These are phyloP conservation scores for Ischnura elegans DNA, from an alignment of 2,888 invertebrate genomes.

Conservation along the genomic window DNA sequence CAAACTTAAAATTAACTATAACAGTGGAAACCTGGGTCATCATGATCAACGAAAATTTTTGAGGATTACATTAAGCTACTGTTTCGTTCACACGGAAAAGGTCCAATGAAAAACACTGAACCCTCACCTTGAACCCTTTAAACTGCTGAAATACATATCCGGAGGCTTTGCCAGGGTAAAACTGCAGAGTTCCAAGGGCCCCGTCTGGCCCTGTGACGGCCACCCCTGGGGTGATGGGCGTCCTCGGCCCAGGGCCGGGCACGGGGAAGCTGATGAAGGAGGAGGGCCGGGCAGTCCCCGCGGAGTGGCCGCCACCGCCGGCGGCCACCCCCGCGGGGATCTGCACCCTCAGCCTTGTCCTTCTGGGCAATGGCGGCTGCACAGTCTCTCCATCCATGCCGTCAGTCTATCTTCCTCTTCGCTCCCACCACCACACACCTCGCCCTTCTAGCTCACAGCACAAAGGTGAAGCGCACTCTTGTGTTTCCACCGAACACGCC, in stretches of 20 bases:
- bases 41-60: too few species aligned
- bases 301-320: background rate
- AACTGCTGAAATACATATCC: slow-evolving; percentile 91
- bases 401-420: background rate
- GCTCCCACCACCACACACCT: background rate
- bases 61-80: too few species aligned
- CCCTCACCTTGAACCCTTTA: slow-evolving; percentile 77
- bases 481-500: background rate
- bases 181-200: slow-evolving; percentile 43
- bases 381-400: background rate
- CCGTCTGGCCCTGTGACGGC: slow-evolving; percentile 43
- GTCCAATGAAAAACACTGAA: background rate
- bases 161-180: slow-evolving; percentile 84
- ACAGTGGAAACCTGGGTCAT: too few species aligned
- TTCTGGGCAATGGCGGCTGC: slow-evolving; percentile 29
- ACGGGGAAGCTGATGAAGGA: slow-evolving; percentile 36
- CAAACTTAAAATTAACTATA: too few species aligned
- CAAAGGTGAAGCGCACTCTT: background rate
- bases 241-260: slow-evolving; percentile 19
- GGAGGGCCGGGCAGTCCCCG: slow-evolving; percentile 11
- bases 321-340: background rate
- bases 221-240: slow-evolving; percentile 56
- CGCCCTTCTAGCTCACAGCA: background rate
- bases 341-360: slow-evolving; percentile 49
- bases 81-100: too few species aligned